Evolutionary conservation across 1,140 invertebrate species (phyloP), one percentile per base, ranked within the genome.

Genomic region (Ceratitis capitata): DNA sequence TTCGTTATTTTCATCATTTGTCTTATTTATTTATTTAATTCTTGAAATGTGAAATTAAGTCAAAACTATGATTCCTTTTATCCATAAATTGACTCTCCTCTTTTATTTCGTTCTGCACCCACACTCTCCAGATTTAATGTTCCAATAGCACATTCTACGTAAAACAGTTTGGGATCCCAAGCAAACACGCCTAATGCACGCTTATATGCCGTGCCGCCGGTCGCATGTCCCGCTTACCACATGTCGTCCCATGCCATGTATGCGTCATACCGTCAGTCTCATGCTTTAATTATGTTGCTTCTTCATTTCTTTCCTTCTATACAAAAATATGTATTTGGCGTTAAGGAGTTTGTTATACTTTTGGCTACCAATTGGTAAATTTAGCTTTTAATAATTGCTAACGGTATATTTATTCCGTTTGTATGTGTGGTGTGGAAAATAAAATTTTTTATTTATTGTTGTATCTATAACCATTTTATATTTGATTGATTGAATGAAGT

Each of bases 401-500:
- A 74, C n/a, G 69, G 39, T 23, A 45, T 45, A 16, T 29, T 19
- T 64, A n/a, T n/a, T n/a, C n/a, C n/a, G n/a, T n/a, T n/a, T n/a
- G n/a, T n/a, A n/a, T n/a, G n/a, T n/a, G n/a, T n/a, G n/a, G n/a
- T n/a, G n/a, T n/a, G 4, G 1, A 53, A 53, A 4, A 53, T 53
- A 56, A 56, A 9, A 19, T 56, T 56, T 7, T 12, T 9, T 3
- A 0, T n/a, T 7, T 56, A 19, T 56, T 3, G 1, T 14, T 45
- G 39, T 26, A 78, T 45, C 32, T 45, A 45, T 45, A 78, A 47
- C 42, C 35, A n/a, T 45, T 78, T 78, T 45, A 4, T n/a, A 16
- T 47, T 78, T 78, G 69, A 78, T 78, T 78, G 69, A 78, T 78
- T 78, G 51, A n/a, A 6, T 56, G 51, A n/a, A n/a, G n/a, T n/a